A percentile compares a stretch with the other conserved stretches of the same genome.
phyloP scores from a whole-genome alignment of 2,888 invertebrate genomes.

The Amphipoea oculea region DNA sequence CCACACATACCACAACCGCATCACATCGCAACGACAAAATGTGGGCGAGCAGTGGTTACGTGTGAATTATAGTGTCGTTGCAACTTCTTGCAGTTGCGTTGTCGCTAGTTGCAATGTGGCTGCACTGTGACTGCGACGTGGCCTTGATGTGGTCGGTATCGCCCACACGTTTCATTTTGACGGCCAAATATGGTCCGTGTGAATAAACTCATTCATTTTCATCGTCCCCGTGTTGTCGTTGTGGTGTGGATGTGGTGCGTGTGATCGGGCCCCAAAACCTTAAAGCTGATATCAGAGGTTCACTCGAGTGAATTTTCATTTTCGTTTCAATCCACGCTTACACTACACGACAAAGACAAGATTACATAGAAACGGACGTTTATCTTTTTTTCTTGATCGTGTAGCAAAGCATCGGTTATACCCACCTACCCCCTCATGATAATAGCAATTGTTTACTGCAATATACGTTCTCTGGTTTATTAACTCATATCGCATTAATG shows the following conservation, averaged over 20 bases:
- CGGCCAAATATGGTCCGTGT: not conserved
- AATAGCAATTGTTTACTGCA: not conserved
- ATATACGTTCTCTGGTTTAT: slow-evolving; percentile 8
- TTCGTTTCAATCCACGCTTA: not conserved
- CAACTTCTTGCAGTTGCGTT: not conserved
- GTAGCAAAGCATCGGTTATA: not conserved
- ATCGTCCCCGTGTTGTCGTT: not conserved
- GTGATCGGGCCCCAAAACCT: no score
- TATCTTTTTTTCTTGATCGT: not conserved
- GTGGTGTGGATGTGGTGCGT: not conserved
- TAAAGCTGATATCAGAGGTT: not conserved
- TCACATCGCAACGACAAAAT: not conserved
- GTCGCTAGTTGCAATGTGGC: not conserved
- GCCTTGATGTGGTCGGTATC: not conserved
- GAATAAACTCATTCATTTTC: not conserved
- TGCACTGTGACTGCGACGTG: not conserved
- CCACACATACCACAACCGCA: not conserved
- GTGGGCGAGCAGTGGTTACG: not conserved
- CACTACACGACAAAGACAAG: not conserved
- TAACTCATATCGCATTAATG: slow-evolving; percentile 19
- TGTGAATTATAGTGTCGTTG: not conserved
- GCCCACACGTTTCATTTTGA: not conserved
- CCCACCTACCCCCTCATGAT: not conserved
- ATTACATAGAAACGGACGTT: not conserved
- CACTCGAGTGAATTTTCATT: not conserved